Evolutionary conservation across 1,140 invertebrate species (phyloP).

Genomic region (Tetraneura akinire): DNA sequence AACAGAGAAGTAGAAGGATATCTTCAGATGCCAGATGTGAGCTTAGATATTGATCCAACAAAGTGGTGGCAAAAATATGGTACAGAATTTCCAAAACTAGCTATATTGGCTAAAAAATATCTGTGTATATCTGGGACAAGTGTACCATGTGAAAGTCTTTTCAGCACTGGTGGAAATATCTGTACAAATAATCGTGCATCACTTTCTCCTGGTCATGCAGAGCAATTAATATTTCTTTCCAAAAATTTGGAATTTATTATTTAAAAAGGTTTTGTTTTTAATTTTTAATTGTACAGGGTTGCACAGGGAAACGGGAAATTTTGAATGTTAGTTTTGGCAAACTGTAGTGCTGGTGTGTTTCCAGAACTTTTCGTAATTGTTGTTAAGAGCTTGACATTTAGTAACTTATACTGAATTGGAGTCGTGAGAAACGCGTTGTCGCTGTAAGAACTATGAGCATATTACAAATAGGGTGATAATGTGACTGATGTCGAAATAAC

Average conservation of each 20-base stretch:
- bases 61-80: not conserved
- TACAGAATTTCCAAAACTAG: not conserved
- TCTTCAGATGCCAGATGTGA: not conserved
- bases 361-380: no score
- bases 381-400: no score
- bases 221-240: not conserved
- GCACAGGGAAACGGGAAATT: no score
- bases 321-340: no score
- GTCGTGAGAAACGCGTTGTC: no score
- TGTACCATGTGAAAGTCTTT: not conserved
- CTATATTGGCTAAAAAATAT: not conserved
- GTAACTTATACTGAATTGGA: no score
- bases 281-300: no score
- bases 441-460: no score
- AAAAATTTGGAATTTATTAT: not conserved
- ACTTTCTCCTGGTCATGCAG: not conserved
- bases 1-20: not conserved
- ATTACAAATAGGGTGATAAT: no score
- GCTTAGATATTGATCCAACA: not conserved
- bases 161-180: not conserved
- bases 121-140: not conserved
- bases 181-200: not conserved
- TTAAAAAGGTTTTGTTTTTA: no score
- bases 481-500: no score
- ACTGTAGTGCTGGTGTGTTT: no score